Conservation (phyloP, 2,888 invertebrate species). For the Nesidiocoris tenuis region DNA sequence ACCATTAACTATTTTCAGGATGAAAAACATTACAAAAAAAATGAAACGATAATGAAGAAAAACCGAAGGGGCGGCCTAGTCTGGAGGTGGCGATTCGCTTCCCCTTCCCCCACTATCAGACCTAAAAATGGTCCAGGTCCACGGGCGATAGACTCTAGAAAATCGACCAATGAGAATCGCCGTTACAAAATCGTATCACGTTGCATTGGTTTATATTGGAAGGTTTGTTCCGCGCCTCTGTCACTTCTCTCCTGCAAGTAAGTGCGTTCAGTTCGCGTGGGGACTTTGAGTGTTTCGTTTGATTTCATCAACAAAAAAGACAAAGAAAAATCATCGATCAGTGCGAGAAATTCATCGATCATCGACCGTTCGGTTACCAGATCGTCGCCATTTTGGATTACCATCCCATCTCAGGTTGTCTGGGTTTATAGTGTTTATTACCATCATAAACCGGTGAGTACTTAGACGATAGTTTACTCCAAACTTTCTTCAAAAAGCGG, state of each 20-base stretch:
- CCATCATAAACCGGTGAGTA: slow-evolving; percentile 29
- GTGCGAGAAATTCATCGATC: slow-evolving; percentile 6
- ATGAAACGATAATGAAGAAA: background rate
- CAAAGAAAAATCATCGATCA: slow-evolving; percentile 20
- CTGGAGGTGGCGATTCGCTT: background rate
- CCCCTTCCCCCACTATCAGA: slow-evolving; percentile 12
- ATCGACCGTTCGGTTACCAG: slow-evolving; percentile 19
- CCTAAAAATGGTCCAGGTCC: slow-evolving; percentile 49
- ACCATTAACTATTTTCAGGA: too few relatives aligned
- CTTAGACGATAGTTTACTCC: slow-evolving; percentile 23
- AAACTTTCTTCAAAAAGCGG: too few relatives aligned
- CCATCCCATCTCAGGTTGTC: slow-evolving; percentile 39
- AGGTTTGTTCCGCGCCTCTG: slow-evolving; percentile 69
- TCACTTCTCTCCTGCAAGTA: slow-evolving; percentile 98
- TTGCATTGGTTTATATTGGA: slow-evolving; percentile 79
- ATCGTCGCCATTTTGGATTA: slow-evolving; percentile 35
- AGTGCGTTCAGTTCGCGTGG: slow-evolving; percentile 60
- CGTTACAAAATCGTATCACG: slow-evolving; percentile 67
- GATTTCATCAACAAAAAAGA: background rate
- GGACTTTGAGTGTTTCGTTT: slow-evolving; percentile 34
- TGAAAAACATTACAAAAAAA: too few relatives aligned
- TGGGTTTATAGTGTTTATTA: slow-evolving; percentile 37
- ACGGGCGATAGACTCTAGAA: slow-evolving; percentile 36
- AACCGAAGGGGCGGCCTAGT: background rate
- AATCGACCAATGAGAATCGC: slow-evolving; percentile 56